These are phyloP conservation scores for Eleginops maclovinus DNA, from an alignment of 2,113 vertebrate genomes.

Conservation along the genomic window DNA sequence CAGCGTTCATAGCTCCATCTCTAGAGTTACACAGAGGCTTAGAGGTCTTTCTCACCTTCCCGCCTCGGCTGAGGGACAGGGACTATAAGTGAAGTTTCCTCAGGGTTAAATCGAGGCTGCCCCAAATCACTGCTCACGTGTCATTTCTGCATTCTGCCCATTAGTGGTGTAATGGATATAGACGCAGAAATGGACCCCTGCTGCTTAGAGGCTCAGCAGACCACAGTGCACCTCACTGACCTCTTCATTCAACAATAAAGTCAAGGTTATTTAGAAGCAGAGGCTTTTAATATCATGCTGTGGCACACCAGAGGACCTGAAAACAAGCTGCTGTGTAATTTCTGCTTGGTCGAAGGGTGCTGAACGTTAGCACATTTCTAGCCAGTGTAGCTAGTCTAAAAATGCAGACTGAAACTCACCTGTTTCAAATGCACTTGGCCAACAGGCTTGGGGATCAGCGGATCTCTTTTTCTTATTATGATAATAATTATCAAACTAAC, in stretches of 20 bases:
- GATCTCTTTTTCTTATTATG: too few species aligned
- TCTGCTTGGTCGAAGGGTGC: neutral
- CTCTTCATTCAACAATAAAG: conserved; percentile 22
- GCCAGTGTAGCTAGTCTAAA: neutral
- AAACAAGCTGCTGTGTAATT: neutral
- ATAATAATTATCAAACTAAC: neutral
- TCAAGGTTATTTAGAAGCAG: conserved; percentile 12
- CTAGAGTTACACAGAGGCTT: conserved; percentile 63
- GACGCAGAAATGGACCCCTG: conserved; percentile 39
- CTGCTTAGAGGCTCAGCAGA: conserved; percentile 15
- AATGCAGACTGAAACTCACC: too few species aligned
- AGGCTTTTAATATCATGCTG: conserved; percentile 16
- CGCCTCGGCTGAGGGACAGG: conserved; percentile 5
- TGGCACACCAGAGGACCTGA: neutral
- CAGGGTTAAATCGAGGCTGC: conserved; percentile 6
- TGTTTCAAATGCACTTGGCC: too few species aligned
- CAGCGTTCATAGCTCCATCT: conserved; percentile 31
- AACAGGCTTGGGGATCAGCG: too few species aligned
- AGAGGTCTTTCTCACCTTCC: conserved; percentile 64
- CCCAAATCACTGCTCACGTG: conserved; percentile 53
- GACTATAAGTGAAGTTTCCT: conserved; percentile 29
- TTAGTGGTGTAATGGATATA: conserved; percentile 48
- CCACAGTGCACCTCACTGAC: conserved; percentile 1
- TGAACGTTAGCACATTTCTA: neutral
- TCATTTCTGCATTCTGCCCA: conserved; percentile 50